Conservation (phyloP, 2,888 invertebrate species). For the Caenorhabditis imperialis region DNA sequence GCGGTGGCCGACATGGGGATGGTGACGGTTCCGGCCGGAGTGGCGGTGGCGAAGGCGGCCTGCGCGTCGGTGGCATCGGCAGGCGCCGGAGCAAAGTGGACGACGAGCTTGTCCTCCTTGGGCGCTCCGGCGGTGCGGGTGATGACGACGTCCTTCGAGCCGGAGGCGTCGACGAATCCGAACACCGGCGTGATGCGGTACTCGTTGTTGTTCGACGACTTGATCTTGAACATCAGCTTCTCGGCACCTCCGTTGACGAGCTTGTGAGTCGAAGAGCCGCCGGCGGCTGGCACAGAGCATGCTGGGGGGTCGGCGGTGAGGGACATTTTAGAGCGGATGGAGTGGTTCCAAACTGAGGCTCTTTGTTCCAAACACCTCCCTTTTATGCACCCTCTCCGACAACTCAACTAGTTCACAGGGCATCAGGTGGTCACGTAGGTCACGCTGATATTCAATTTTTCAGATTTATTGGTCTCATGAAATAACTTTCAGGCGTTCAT, state of each 20-base stretch:
- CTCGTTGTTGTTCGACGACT: constrained; percentile 60
- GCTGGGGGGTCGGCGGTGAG: constrained; percentile 12
- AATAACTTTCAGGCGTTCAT: too few species aligned
- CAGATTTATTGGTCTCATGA: too few species aligned
- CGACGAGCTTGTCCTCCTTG: constrained; percentile 34
- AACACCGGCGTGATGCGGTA: constrained; percentile 63
- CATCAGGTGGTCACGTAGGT: too few species aligned
- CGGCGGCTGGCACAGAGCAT: constrained; percentile 54
- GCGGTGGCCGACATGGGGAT: too few species aligned
- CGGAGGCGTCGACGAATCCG: constrained; percentile 60
- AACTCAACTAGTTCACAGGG: too few species aligned
- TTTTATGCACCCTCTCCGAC: too few species aligned
- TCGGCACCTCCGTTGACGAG: constrained; percentile 47
- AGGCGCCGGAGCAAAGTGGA: constrained; percentile 5
- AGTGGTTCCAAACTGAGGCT: too few species aligned
- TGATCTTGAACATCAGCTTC: constrained; percentile 48
- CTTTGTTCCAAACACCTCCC: too few species aligned
- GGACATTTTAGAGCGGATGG: too few species aligned
- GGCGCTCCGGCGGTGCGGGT: constrained; percentile 44
- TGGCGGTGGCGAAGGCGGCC: too few species aligned
- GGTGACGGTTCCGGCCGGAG: too few species aligned
- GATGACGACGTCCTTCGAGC: constrained; percentile 34
- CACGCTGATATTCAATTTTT: too few species aligned
- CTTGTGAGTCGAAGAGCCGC: constrained; percentile 42
- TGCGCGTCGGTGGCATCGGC: background rate